Conservation (phyloP, 2,113 vertebrate genomes). For the Antechinus flavipes region DNA sequence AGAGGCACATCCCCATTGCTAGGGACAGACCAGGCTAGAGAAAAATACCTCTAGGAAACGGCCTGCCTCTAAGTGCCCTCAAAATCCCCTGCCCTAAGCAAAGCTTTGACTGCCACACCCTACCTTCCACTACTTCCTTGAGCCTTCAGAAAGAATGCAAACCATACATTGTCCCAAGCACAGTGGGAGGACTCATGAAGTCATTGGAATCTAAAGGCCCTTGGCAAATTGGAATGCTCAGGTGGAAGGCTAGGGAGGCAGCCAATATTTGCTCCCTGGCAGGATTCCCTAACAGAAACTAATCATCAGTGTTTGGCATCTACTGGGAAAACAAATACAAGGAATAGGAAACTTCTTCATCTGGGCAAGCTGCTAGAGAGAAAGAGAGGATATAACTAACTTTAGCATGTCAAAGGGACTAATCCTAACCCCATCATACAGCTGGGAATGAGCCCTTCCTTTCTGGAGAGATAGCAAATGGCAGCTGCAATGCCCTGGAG, state of each 20-base stretch:
- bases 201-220: conserved; percentile 21
- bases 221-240: conserved; percentile 7
- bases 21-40: no score
- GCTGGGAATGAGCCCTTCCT: background rate
- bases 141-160: background rate
- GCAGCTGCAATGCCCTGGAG: conserved; percentile 44
- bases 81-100: background rate
- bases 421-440: background rate
- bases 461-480: background rate
- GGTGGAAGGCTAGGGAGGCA: background rate
- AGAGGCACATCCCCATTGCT: no score
- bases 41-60: no score
- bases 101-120: background rate
- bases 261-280: background rate
- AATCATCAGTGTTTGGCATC: conserved; percentile 16
- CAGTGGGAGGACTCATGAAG: background rate
- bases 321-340: background rate
- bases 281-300: background rate
- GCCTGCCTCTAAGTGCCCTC: no score
- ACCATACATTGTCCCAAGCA: background rate
- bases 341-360: background rate
- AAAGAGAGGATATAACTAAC: background rate
- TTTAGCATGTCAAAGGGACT: background rate
- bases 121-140: background rate
- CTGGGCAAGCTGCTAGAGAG: background rate